These are phyloP conservation scores for Halocynthia aurantium DNA, from an alignment of 23 tunicate genomes.

Conservation along the genomic window DNA sequence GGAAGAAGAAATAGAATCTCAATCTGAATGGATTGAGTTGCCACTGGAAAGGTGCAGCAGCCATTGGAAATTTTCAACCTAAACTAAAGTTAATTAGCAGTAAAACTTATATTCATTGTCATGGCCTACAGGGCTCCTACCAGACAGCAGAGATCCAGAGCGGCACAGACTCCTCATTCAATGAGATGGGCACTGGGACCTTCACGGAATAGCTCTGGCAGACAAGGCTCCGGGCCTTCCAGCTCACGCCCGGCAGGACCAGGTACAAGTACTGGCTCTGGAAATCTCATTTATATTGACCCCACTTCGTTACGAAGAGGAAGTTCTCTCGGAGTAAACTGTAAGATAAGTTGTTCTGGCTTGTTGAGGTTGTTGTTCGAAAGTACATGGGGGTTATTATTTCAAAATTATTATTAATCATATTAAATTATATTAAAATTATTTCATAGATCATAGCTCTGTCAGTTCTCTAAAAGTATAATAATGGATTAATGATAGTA, in stretches of 20 bases:
- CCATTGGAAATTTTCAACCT: not conserved
- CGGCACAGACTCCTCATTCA: slow-evolving; percentile 60
- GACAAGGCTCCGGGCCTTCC: slow-evolving; percentile 16
- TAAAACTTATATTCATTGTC: not conserved
- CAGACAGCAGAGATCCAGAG: slow-evolving; percentile 50
- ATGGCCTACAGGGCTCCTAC: slow-evolving; percentile 40
- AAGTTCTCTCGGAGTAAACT: slow-evolving; percentile 1
- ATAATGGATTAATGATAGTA: too few relatives aligned
- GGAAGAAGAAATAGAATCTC: slow-evolving; percentile 51
- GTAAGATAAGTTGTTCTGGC: not conserved
- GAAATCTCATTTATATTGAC: slow-evolving; percentile 44
- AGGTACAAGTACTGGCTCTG: slow-evolving; percentile 1
- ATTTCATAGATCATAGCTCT: too few relatives aligned
- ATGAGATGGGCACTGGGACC: slow-evolving; percentile 92
- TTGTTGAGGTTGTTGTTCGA: too few relatives aligned
- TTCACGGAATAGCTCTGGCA: slow-evolving; percentile 18
- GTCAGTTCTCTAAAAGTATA: too few relatives aligned
- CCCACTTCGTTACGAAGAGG: slow-evolving; percentile 44
- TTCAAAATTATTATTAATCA: too few relatives aligned
- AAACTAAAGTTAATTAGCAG: not conserved
- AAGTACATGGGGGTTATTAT: too few relatives aligned
- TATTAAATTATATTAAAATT: too few relatives aligned
- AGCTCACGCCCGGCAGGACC: slow-evolving; percentile 6
- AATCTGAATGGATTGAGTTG: slow-evolving; percentile 30
- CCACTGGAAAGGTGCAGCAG: slow-evolving; percentile 59